Percentiles rank a stretch among this genome's conserved stretches.
Evolutionary conservation across 2,113 vertebrate species (phyloP).

Genomic region (Zosterops hypoxanthus): DNA sequence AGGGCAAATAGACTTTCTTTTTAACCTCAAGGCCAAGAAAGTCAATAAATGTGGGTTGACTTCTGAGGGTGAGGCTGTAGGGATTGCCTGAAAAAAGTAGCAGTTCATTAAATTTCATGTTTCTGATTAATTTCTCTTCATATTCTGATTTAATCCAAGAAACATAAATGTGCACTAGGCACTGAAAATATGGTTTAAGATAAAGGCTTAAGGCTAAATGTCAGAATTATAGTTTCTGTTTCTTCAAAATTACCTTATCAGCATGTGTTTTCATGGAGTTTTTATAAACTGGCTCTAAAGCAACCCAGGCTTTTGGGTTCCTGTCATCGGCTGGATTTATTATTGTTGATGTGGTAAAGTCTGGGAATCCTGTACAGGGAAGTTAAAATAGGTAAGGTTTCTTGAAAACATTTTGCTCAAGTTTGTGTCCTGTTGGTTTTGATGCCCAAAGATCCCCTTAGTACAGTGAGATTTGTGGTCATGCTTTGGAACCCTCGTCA

Average conservation of each 20-base stretch:
- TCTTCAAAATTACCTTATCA: neutral
- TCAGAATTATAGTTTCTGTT: neutral
- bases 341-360: neutral
- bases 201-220: neutral
- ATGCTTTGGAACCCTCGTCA: neutral
- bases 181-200: neutral
- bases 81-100: neutral
- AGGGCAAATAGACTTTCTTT: neutral
- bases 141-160: neutral
- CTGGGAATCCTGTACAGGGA: neutral
- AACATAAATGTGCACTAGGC: neutral
- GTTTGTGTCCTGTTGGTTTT: neutral
- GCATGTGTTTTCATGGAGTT: neutral
- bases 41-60: neutral
- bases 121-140: neutral
- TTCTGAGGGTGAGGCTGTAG: neutral
- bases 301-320: neutral
- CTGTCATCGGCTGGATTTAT: neutral
- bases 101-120: slow-evolving; percentile 11
- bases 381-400: neutral
- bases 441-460: neutral
- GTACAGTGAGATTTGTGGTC: neutral
- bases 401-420: neutral
- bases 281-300: neutral
- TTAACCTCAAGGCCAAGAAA: neutral